These are phyloP conservation scores for Xenopus borealis DNA, from an alignment of 2,113 vertebrate genomes.

Conservation along the genomic window DNA sequence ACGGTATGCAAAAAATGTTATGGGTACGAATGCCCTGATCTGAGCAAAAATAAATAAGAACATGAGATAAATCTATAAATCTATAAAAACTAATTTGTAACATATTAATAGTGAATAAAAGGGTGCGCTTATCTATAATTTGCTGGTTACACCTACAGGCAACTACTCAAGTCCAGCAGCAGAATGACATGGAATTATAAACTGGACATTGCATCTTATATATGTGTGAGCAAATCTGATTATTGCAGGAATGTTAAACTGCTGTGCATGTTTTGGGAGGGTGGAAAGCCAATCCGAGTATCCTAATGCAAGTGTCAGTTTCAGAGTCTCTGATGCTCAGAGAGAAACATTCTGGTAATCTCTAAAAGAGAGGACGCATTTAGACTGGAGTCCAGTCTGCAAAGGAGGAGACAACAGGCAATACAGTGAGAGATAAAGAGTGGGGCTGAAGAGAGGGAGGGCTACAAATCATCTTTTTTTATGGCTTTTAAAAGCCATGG, in stretches of 20 bases:
- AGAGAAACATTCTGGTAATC: constrained; percentile 52
- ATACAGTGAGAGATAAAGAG: constrained; percentile 9
- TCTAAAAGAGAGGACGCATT: constrained; percentile 51
- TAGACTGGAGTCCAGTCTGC: constrained; percentile 40
- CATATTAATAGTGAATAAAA: too few species aligned
- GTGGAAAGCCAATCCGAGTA: neutral
- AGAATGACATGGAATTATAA: too few species aligned
- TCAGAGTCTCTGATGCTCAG: constrained; percentile 33
- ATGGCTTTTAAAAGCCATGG: constrained; percentile 51
- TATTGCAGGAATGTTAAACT: neutral
- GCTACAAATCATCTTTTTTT: constrained; percentile 23
- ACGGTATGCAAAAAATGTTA: too few species aligned
- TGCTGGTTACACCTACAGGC: too few species aligned
- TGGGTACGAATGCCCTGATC: too few species aligned
- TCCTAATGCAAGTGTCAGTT: constrained; percentile 22
- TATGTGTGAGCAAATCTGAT: neutral
- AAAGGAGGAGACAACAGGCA: constrained; percentile 28
- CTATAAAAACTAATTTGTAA: too few species aligned
- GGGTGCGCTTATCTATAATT: too few species aligned
- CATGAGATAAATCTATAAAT: too few species aligned
- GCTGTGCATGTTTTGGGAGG: neutral
- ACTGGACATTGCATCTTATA: too few species aligned
- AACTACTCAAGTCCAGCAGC: too few species aligned
- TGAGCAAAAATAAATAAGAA: too few species aligned
- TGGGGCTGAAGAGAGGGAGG: constrained; percentile 24